Percentiles rank a stretch among this genome's conserved stretches.
Evolutionary conservation across 2,888 invertebrate species (phyloP).

Genomic region (Brenthis daphne): DNA sequence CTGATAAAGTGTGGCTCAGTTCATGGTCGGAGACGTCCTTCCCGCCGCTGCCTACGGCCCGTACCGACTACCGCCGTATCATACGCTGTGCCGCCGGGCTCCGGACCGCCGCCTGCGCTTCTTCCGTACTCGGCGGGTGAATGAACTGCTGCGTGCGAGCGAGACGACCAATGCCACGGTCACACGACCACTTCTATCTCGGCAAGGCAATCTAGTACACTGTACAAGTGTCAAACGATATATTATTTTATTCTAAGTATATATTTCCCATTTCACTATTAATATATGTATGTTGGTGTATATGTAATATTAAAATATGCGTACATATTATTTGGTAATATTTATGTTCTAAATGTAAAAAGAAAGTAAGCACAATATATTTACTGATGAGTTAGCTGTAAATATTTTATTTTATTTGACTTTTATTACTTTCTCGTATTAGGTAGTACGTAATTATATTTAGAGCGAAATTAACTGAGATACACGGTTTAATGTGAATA

Average conservation of each 20-base stretch:
- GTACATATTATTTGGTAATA: no score
- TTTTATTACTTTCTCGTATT: neutral
- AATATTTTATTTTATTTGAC: conserved; percentile 1
- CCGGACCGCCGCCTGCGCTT: conserved; percentile 72
- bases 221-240: conserved; percentile 52
- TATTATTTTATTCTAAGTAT: conserved; percentile 36
- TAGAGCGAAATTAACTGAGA: no score
- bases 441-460: neutral
- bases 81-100: conserved; percentile 49
- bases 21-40: conserved; percentile 79
- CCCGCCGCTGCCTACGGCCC: conserved; percentile 66
- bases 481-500: no score
- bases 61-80: conserved; percentile 50
- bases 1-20: conserved; percentile 77
- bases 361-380: conserved; percentile 8
- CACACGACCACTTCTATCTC: conserved; percentile 68
- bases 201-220: conserved; percentile 64
- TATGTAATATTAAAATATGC: neutral
- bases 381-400: conserved; percentile 5
- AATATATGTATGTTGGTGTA: neutral
- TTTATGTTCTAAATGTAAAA: no score
- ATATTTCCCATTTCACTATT: conserved; percentile 40
- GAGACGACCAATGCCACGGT: conserved; percentile 77
- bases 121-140: conserved; percentile 80
- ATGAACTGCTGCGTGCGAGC: conserved; percentile 73